Conservation (phyloP, 2,797 vertebrate species). For the Alfaro cultratus region DNA sequence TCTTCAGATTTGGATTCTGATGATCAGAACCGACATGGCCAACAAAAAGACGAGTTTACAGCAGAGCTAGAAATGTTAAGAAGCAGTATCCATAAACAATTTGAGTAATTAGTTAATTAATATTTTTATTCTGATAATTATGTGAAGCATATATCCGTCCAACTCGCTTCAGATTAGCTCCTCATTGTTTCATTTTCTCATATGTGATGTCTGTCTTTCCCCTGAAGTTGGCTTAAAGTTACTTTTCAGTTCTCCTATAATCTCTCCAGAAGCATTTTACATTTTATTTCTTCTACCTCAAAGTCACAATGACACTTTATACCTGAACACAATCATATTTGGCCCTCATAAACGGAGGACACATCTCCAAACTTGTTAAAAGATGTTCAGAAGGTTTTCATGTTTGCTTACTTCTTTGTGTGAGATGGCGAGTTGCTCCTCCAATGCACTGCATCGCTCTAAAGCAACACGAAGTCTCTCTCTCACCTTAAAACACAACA, state of each 20-base stretch:
- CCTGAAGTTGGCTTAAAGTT: not conserved
- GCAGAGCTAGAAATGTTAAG: not conserved
- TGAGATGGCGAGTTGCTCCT: slow-evolving; percentile 91
- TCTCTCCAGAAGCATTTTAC: not conserved
- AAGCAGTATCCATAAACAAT: not conserved
- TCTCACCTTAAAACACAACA: slow-evolving; percentile 82
- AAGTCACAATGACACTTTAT: not conserved
- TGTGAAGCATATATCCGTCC: not conserved
- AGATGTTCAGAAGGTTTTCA: not conserved
- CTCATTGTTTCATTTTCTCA: not conserved
- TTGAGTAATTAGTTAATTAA: not conserved
- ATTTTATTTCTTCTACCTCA: not conserved
- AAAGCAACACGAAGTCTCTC: slow-evolving; percentile 94
- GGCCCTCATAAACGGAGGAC: not conserved
- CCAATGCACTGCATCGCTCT: slow-evolving; percentile 94
- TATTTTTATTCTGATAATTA: not conserved
- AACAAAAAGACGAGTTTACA: not conserved
- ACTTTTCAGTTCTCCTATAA: not conserved
- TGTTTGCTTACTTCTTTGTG: slow-evolving; percentile 90
- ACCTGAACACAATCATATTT: not conserved
- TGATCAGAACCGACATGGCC: not conserved
- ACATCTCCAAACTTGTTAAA: not conserved
- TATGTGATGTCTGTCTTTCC: no score
- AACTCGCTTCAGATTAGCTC: not conserved
- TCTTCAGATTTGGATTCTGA: not conserved